Base-by-base conservation (phyloP, 2,797 vertebrate species). In the Ptychobarbus kaznakovi region DNA sequence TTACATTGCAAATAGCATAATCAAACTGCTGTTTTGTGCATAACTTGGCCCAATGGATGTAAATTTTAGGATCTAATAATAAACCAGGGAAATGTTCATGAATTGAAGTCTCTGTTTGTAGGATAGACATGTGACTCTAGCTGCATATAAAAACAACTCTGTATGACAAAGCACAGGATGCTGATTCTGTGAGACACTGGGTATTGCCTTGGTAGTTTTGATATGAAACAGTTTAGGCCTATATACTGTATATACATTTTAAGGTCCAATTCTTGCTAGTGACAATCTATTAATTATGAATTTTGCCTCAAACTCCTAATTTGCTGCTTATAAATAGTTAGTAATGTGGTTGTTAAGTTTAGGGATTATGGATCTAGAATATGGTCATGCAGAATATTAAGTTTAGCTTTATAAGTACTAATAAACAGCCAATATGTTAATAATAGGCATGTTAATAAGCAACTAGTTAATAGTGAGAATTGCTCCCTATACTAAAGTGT, bases 51-150 rank as follows among this genome's bases (percentile, higher is more conserved):
- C 9, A 61, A 22, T 61, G 38, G 16, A 83, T 38, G 40, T 65
- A 74, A 1, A 82, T 82, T 74, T 74, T 63, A 73, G 25, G 56
- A 12, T 75, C 81, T 73, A 51, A 74, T 49, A 75, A 83, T 75
- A 83, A 65, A 38, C 42, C 6, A 11, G 9, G 46, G 5, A 51
- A 74, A 49, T 38, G 42, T 66, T 74, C 42, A 65, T 74, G 70
- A 83, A 83, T 38, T n/a, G 42, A 49, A 32, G 51, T 70, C 69
- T 65, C 56, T 75, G 81, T 74, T 75, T 51, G 15, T 20, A 35
- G 10, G 72, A 75, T 11, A 63, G 42, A 61, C 42, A 79, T 79
- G 44, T 49, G 78, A 49, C 44, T 38, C 22, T 44, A 51, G 51
- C 32, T 51, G 42, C 78, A 65, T 20, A 66, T 35, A 49, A 68